Base-by-base conservation (phyloP, 2,888 invertebrate species). In the Holacanthella duospinosa region DNA sequence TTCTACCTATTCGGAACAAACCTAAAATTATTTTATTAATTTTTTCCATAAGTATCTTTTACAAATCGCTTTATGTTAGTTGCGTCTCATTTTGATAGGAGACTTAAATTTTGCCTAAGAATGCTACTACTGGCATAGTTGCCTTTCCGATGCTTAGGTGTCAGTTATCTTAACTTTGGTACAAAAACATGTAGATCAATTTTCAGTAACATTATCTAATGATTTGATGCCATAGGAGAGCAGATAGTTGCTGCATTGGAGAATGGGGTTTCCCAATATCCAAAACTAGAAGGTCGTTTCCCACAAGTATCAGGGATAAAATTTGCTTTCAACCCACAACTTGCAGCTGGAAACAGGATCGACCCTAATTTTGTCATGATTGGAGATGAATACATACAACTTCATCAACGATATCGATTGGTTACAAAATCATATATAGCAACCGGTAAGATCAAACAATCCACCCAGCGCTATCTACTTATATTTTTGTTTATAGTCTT, bases 241-340 rank as follows among this genome's bases (percentile, higher is more conserved):
- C 82, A 83, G 64, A 75, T 93, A 24, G 77, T 89, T 69, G 81
- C 83, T 62, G 86, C 86, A 0, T 75, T 93, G 61, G 93, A 93
- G 77, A 93, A 93, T 75, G 83, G 88, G 0, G 92, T 93, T 28
- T 85, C 84, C 66, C 86, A 87, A 75, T 93, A 89, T 77, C 93
- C 93, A 0, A 88, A 87, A 74, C 78, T 92, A 27, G 93, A 93
- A 77, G 93, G 93, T 0, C 78, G 93, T 69, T 93, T 93, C 76
- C 90, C 91, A 0, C 92, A 92, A 80, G 54, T 60, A 6, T 26
- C 62, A 4, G 89, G 89, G 2, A 77, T 88, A 3, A 84, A 84
- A 61, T 89, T 88, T 77, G 87, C 85, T 0, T 88, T 88, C 76
- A 85, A 88, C 77, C 86, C 87, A 0, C 75, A 80, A 1, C 83